Percentiles rank a stretch among this genome's conserved stretches.
These are phyloP conservation scores for Listronotus oregonensis DNA, from an alignment of 1,140 invertebrate genomes.

Conservation along the genomic window DNA sequence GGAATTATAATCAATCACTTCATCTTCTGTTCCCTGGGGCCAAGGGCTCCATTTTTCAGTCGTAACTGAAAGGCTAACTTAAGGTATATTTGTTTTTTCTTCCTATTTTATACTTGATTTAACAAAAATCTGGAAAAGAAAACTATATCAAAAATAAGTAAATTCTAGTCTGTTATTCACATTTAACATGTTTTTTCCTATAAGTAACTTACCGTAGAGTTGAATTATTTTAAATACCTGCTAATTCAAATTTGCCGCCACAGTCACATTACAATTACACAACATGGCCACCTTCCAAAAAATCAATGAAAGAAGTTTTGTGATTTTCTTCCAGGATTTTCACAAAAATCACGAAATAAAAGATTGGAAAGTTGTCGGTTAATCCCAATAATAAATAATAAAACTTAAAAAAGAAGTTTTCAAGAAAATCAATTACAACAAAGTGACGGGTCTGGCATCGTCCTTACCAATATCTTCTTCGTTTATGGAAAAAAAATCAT, in stretches of 20 bases:
- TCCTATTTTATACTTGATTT: not conserved
- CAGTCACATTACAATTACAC: slow-evolving; percentile 44
- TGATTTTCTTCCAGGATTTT: not conserved
- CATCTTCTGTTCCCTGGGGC: slow-evolving; percentile 52
- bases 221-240: slow-evolving; percentile 14
- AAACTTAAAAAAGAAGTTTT: too few relatives aligned
- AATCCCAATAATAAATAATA: too few relatives aligned
- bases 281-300: slow-evolving; percentile 35
- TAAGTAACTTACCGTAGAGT: slow-evolving; percentile 35
- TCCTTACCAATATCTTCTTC: too few relatives aligned
- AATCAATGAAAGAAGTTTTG: not conserved
- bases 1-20: slow-evolving; percentile 40
- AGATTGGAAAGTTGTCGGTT: too few relatives aligned
- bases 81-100: not conserved
- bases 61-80: not conserved
- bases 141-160: slow-evolving; percentile 9
- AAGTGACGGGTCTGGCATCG: too few relatives aligned
- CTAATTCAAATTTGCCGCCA: slow-evolving; percentile 45
- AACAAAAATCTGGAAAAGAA: slow-evolving; percentile 31
- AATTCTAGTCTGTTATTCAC: not conserved
- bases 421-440: too few relatives aligned
- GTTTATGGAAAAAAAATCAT: too few relatives aligned
- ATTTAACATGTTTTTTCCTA: not conserved
- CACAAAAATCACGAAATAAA: too few relatives aligned
- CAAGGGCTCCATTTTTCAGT: slow-evolving; percentile 46